Evolutionary conservation across 2,113 vertebrate genomes (phyloP), one percentile per base, ranked within the genome.

Genomic region (Elgaria multicarinata): DNA sequence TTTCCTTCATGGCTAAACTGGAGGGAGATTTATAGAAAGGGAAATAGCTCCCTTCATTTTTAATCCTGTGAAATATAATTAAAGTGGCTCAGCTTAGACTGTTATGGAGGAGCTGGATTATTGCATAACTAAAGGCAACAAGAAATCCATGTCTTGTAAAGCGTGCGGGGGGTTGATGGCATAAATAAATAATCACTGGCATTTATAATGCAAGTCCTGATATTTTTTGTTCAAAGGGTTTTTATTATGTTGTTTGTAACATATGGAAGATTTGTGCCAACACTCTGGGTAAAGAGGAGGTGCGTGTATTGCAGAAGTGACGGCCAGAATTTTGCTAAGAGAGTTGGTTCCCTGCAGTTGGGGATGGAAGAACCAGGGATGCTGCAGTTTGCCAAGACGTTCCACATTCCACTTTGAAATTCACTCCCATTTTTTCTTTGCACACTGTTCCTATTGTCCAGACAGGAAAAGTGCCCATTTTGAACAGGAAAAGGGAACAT

Each of bases 181-280:
- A 85, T 91, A 67, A 85, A 93, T 78, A 91, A 90, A 91, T 90
- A 0, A 50, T 28, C 76, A 42, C 2, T 18, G 2, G 10, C 42
- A 77, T 91, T 67, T 10, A 31, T 24, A 58, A 53, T 8, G 26
- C 83, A 78, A 78, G 55, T 3, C 44, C 10, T 55, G 84, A 4
- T 20, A 62, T 78, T 81, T 85, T 86, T 88, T 6, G 89, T 16
- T 72, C 92, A 77, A 91, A 87, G 93, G 44, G 14, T 33, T 55
- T 88, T 80, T 80, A 90, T 84, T 7, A 80, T 22, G 5, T n/a
- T 88, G 5, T 8, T 44, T 50, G 6, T 50, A 64, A 46, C 16
- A 69, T 28, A n/a, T 14, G 83, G 42, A 83, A 83, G 28, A 44
- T 55, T 55, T 62, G 58, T 62, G 58, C 58, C 58, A 62, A 62